Evolutionary conservation across 2,797 vertebrate species (phyloP).

Genomic region (Sternotherus odoratus): DNA sequence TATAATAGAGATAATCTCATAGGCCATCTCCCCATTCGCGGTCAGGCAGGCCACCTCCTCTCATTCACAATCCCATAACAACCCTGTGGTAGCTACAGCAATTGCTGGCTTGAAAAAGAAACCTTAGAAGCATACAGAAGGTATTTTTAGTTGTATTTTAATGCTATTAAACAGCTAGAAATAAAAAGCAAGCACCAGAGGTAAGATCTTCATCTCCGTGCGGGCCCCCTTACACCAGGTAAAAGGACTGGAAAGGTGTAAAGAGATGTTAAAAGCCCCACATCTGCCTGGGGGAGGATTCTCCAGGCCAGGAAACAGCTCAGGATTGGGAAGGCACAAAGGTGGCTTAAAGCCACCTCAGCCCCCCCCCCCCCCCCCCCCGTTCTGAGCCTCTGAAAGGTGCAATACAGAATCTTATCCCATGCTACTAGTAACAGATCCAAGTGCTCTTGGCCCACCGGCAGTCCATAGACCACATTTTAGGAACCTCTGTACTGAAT

Average conservation of each 20-base stretch:
- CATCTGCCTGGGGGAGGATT: background rate
- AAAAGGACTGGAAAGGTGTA: background rate
- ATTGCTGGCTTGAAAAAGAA: slow-evolving; percentile 11
- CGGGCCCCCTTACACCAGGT: background rate
- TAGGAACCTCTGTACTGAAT: background rate
- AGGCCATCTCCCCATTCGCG: slow-evolving; percentile 36
- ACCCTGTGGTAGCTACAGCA: slow-evolving; percentile 29
- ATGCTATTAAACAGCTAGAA: background rate
- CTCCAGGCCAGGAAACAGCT: background rate
- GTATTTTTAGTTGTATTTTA: background rate
- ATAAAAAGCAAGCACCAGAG: background rate
- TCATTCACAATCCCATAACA: slow-evolving; percentile 25
- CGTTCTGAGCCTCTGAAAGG: background rate
- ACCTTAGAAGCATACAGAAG: background rate
- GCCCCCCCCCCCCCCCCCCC: background rate
- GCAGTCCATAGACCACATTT: background rate
- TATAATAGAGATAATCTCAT: slow-evolving; percentile 60
- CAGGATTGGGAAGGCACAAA: background rate
- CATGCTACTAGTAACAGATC: background rate
- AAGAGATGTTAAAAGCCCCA: background rate
- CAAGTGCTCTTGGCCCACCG: background rate
- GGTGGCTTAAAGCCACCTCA: background rate
- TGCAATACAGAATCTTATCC: background rate
- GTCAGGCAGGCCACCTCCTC: slow-evolving; percentile 41
- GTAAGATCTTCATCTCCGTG: background rate